Percentiles rank a stretch among this genome's conserved stretches.
phyloP scores from a whole-genome alignment of 64 coral and sea anemone species.

The Stichodactyla mertensii region DNA sequence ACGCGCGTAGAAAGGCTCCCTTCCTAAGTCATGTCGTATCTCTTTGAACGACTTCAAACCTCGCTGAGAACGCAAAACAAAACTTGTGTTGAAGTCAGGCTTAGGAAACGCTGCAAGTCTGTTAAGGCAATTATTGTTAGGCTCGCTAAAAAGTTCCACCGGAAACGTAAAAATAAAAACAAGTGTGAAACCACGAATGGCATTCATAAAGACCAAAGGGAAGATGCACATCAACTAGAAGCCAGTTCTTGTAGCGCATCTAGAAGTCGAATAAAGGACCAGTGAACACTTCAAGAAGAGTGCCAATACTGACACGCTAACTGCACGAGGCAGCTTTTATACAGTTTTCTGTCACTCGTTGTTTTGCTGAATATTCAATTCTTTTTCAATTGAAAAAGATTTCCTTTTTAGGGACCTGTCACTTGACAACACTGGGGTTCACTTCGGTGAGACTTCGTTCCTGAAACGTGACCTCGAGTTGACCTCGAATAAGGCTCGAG shows the following conservation, averaged over 20 bases:
- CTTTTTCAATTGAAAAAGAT: constrained; percentile 1
- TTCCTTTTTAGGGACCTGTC: background rate
- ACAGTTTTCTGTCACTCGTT: background rate
- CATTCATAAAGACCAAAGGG: constrained; percentile 8
- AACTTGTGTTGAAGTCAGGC: constrained; percentile 73
- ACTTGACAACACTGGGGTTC: background rate
- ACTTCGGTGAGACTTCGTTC: background rate
- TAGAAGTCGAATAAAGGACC: background rate
- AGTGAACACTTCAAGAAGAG: background rate
- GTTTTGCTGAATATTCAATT: constrained; percentile 18
- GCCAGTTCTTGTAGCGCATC: constrained; percentile 9
- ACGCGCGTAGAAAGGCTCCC: constrained; percentile 86
- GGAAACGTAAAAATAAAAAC: constrained; percentile 3
- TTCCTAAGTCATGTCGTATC: constrained; percentile 78
- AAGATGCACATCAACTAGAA: constrained; percentile 17
- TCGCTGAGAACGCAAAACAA: constrained; percentile 60
- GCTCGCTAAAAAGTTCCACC: background rate
- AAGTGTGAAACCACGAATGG: background rate
- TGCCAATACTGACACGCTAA: constrained; percentile 36
- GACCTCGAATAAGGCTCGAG: background rate
- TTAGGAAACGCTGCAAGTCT: constrained; percentile 78
- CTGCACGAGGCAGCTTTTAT: constrained; percentile 36
- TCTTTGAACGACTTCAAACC: constrained; percentile 78
- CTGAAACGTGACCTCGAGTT: background rate
- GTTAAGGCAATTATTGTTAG: background rate